Base-by-base conservation (phyloP, 2,113 vertebrate genomes). In the Thunnus maccoyii region DNA sequence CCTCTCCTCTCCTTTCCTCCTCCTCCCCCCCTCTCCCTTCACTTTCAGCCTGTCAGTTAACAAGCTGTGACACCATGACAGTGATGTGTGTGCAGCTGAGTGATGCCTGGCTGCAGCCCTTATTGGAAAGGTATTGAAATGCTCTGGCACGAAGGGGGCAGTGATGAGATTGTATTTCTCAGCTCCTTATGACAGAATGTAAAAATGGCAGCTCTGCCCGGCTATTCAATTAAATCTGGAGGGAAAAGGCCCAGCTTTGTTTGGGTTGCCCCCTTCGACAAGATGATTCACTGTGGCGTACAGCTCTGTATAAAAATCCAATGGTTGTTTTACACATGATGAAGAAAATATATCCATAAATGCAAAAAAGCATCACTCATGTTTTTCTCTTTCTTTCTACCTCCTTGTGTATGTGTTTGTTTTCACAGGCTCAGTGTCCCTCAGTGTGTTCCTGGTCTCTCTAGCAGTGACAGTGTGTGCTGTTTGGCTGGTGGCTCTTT, bases 391-490 rank as follows among this genome's bases (percentile, higher is more conserved):
- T 48, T 73, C 32, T 71, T 67, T 56, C n/a, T 82, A 18, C 22
- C 17, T 47, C 17, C 18, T 41, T 70, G 13, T 85, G 78, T 92
- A 70, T 94, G 89, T 86, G 90, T 92, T 58, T 92, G 91, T 89
- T 90, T 95, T 69, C 64, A 48, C 93, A 98, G 97, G 97, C 94
- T 95, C 96, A 52, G 94, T 97, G 80, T 95, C 97, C 93, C 97
- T 98, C 69, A 98, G 97, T 88, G 97, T 98, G 92, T 94, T 99
- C 94, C 96, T 99, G 93, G 97, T 99, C 93, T 99, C 98, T 84
- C 96, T 97, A 93, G 97, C 97, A 94, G 95, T 99, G 95, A 97
- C 97, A 93, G 95, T 99, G 96, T 99, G 98, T 96, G 96, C 97
- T 92, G 97, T 98, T 69, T 97, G 97, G 95, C 97, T 98, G 89